phyloP scores from a whole-genome alignment of 2,797 vertebrate genomes.

The Hemibagrus guttatus region DNA sequence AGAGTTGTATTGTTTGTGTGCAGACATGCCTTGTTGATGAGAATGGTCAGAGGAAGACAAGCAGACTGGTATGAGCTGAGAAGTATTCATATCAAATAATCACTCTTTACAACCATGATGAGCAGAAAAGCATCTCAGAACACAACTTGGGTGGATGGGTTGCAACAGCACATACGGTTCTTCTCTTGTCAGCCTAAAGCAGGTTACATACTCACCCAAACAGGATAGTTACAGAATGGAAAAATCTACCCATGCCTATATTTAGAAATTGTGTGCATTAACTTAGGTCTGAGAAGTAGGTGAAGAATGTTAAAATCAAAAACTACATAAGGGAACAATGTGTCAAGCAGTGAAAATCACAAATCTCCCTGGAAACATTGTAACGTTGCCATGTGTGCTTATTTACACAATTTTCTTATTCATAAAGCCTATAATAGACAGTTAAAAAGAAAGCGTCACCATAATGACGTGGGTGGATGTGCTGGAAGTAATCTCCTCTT shows the following conservation, averaged over 20 bases:
- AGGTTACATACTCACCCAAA: not conserved
- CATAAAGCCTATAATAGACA: not conserved
- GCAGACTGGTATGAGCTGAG: not conserved
- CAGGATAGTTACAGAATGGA: not conserved
- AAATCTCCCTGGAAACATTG: not conserved
- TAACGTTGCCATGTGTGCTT: not conserved
- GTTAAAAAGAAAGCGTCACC: not conserved
- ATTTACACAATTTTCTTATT: not conserved
- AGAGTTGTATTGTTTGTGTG: no score
- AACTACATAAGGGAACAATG: not conserved
- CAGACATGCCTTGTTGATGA: not conserved
- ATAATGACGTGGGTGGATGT: not conserved
- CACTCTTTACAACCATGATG: not conserved
- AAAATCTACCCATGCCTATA: not conserved
- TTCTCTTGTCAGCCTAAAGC: not conserved
- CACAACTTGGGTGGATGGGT: no score
- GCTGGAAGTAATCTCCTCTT: slow-evolving; percentile 18
- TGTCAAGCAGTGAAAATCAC: not conserved
- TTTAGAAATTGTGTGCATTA: not conserved
- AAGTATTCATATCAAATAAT: not conserved
- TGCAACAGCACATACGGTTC: not conserved
- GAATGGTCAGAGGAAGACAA: not conserved
- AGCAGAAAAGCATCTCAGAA: not conserved
- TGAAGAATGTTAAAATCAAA: not conserved
- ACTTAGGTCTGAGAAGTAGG: not conserved